Base-by-base conservation (phyloP, 2,797 vertebrate genomes). In the Lophura swinhoii region DNA sequence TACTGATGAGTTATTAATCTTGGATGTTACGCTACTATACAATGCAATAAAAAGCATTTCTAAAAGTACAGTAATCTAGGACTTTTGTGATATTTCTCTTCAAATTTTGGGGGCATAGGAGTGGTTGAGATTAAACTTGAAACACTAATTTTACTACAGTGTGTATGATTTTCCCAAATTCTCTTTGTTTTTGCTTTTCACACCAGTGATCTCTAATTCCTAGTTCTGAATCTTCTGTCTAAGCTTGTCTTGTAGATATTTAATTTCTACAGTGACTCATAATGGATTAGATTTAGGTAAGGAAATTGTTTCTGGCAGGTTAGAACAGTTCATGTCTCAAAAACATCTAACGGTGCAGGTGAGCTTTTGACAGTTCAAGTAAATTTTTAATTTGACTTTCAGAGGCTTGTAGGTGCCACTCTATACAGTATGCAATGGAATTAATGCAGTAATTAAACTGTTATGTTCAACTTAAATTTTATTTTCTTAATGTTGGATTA, bases 211-310 rank as follows among this genome's bases (percentile, higher is more conserved):
- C 88, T 22, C 70, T 88, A 58, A 75, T 86, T 84, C 59, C 78
- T 71, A 37, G 24, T 71, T 93, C 85, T 84, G 73, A 94, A 31
- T 94, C 87, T 86, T 71, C 76, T 58, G 49, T 85, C 66, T 71
- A 85, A 87, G 79, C 39, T 77, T 89, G 37, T 73, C 39, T 87
- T 84, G 68, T 48, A 70, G 51, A 43, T 3, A 1, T 82, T 82
- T 73, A 12, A 31, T 60, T 89, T 79, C 48, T 76, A 66, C n/a
- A 80, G 2, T 95, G 91, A 92, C 62, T 94, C 69, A 43, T 59
- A 33, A 5, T 39, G 53, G 66, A 71, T 93, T 84, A 12, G 7
- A 43, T 70, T 44, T 70, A 79, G 68, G 72, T 89, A 70, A 89
- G 58, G 51, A 82, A 76, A 41, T 56, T 73, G 77, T 37, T 88